phyloP scores from a whole-genome alignment of 2,797 vertebrate species.

The Pantherophis alleghaniensis region DNA sequence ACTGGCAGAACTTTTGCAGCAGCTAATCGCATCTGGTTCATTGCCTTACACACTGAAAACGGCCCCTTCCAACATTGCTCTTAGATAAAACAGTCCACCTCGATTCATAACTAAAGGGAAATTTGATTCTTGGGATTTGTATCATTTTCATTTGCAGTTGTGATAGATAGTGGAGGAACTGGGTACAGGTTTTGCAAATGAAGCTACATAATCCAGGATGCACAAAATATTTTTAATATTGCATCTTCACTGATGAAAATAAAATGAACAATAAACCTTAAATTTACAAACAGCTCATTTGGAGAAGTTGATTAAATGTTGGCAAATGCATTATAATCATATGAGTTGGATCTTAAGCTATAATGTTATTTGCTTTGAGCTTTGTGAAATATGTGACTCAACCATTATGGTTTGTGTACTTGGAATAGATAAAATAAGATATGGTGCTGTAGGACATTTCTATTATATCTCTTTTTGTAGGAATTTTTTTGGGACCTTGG shows the following conservation, averaged over 20 bases:
- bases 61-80: background rate
- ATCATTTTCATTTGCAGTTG: background rate
- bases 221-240: background rate
- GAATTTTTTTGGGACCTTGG: background rate
- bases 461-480: background rate
- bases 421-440: background rate
- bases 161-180: background rate
- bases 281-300: background rate
- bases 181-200: background rate
- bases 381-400: background rate
- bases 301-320: background rate
- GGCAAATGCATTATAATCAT: background rate
- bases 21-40: background rate
- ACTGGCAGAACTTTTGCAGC: background rate
- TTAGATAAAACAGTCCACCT: background rate
- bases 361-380: background rate
- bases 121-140: background rate
- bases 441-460: background rate
- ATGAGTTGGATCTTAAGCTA: background rate
- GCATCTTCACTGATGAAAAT: background rate
- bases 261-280: background rate
- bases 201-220: background rate
- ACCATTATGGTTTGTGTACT: background rate
- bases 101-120: background rate
- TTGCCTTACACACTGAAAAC: background rate